Evolutionary conservation across 1,140 invertebrate species (phyloP).

Genomic region (Lysiphlebus fabarum): DNA sequence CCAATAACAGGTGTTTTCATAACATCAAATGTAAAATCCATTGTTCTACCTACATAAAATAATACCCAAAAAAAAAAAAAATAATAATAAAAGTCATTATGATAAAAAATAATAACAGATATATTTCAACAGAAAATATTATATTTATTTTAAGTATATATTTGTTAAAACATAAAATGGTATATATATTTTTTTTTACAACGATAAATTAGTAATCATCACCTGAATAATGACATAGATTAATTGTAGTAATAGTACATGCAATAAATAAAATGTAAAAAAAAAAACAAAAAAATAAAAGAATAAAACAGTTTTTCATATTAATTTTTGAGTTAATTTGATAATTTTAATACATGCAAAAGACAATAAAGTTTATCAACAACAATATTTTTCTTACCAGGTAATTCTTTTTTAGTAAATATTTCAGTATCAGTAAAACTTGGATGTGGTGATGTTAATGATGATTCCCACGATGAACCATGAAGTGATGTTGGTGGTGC

Average conservation of each 20-base stretch:
- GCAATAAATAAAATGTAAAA: no score
- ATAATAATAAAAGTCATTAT: background rate
- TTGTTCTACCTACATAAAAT: slow-evolving; percentile 74
- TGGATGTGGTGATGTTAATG: slow-evolving; percentile 58
- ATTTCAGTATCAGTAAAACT: slow-evolving; percentile 75
- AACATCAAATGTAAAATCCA: slow-evolving; percentile 96
- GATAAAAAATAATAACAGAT: slow-evolving; percentile 13
- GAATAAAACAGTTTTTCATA: no score
- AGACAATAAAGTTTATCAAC: background rate
- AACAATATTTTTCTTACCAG: slow-evolving; percentile 56
- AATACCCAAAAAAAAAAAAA: slow-evolving; percentile 36
- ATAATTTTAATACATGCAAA: background rate
- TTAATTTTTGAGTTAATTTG: slow-evolving; percentile 2
- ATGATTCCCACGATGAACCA: slow-evolving; percentile 59
- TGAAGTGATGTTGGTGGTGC: slow-evolving; percentile 64
- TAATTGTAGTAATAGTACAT: slow-evolving; percentile 27
- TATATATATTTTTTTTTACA: no score
- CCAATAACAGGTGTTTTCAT: slow-evolving; percentile 91
- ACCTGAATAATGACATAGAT: slow-evolving; percentile 13
- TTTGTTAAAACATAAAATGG: no score
- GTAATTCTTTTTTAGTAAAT: slow-evolving; percentile 76
- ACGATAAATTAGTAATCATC: no score
- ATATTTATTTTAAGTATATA: no score
- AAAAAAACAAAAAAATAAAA: no score
- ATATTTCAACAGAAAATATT: background rate